Evolutionary conservation across 1,140 invertebrate genomes (phyloP).

Genomic region (Magallana angulata): DNA sequence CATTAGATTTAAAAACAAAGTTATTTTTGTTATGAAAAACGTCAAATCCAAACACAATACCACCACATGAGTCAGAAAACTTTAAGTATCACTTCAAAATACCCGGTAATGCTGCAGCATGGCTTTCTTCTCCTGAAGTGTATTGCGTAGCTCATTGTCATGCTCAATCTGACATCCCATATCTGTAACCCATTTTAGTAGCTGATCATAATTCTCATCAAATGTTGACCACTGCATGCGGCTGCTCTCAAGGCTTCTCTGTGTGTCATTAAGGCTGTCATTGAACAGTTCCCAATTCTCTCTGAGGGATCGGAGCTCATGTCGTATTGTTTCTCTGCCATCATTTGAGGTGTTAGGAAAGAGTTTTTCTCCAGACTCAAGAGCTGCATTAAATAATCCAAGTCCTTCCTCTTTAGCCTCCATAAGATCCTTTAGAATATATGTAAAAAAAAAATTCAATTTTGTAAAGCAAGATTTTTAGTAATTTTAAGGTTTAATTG

Average conservation of each 20-base stretch:
- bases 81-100: slow-evolving; percentile 47
- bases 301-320: slow-evolving; percentile 89
- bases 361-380: slow-evolving; percentile 91
- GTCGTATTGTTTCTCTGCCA: slow-evolving; percentile 90
- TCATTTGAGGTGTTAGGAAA: slow-evolving; percentile 92
- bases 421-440: slow-evolving; percentile 60
- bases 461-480: too few species aligned
- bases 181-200: slow-evolving; percentile 94
- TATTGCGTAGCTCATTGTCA: slow-evolving; percentile 92
- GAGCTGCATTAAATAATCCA: slow-evolving; percentile 87
- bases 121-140: slow-evolving; percentile 94
- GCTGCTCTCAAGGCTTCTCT: slow-evolving; percentile 91
- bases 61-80: slow-evolving; percentile 34
- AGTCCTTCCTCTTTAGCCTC: slow-evolving; percentile 85
- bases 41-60: not conserved
- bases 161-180: slow-evolving; percentile 94
- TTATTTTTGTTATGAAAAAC: too few species aligned
- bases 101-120: slow-evolving; percentile 96
- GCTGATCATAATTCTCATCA: slow-evolving; percentile 84
- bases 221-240: slow-evolving; percentile 77
- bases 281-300: slow-evolving; percentile 90
- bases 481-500: too few species aligned
- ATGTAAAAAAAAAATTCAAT: not conserved
- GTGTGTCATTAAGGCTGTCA: slow-evolving; percentile 90
- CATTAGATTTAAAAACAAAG: too few species aligned